Conservation (phyloP, 2,113 vertebrate genomes). For the Lepidothrix coronata region DNA sequence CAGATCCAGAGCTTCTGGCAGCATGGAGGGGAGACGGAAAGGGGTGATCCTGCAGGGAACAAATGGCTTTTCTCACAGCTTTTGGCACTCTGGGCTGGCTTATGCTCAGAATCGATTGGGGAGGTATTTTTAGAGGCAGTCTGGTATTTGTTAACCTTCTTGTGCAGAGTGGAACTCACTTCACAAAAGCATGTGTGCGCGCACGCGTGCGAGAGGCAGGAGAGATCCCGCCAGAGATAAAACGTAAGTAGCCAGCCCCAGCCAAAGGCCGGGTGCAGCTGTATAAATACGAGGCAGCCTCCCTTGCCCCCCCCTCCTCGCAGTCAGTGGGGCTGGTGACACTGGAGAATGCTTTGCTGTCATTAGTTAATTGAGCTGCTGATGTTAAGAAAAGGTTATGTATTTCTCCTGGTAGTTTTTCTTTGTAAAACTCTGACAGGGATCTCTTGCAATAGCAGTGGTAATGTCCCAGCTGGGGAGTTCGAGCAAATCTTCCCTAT, state of each 20-base stretch:
- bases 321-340: slow-evolving; percentile 41
- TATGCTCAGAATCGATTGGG: slow-evolving; percentile 6
- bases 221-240: slow-evolving; percentile 66
- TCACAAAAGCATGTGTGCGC: slow-evolving; percentile 10
- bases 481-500: slow-evolving; percentile 8
- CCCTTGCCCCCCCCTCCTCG: background rate
- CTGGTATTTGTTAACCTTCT: slow-evolving; percentile 57
- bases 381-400: slow-evolving; percentile 75
- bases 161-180: slow-evolving; percentile 15
- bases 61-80: background rate
- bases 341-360: slow-evolving; percentile 67
- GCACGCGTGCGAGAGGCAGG: slow-evolving; percentile 21
- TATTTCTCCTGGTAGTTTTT: slow-evolving; percentile 71
- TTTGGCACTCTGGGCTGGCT: slow-evolving; percentile 5
- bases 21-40: background rate
- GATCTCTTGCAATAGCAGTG: slow-evolving; percentile 44
- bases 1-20: background rate
- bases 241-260: slow-evolving; percentile 40
- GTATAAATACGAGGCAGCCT: slow-evolving; percentile 35
- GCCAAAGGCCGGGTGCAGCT: slow-evolving; percentile 52
- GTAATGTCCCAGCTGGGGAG: slow-evolving; percentile 21
- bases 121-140: slow-evolving; percentile 58
- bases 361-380: slow-evolving; percentile 71
- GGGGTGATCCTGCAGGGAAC: background rate
- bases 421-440: slow-evolving; percentile 62